phyloP scores from a whole-genome alignment of 2,797 vertebrate genomes.

The Ctenopoma kingsleyae region DNA sequence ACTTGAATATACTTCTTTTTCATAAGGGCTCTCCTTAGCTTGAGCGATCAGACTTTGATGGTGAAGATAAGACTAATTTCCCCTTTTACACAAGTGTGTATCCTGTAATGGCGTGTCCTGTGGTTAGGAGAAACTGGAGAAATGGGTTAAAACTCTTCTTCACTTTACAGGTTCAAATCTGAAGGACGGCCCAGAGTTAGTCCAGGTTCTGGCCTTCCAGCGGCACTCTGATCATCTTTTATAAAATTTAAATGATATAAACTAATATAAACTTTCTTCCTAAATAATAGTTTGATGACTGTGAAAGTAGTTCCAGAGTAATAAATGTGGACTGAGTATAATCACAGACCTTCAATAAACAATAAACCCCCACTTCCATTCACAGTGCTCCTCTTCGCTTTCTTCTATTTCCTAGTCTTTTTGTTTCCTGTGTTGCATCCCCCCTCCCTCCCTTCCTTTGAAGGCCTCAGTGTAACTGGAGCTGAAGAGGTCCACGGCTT shows the following conservation, averaged over 20 bases:
- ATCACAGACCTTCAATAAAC: conserved; percentile 3
- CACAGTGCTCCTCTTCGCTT: background rate
- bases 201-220: background rate
- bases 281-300: conserved; percentile 1
- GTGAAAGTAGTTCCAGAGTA: background rate
- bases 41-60: too few species aligned
- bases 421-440: conserved; percentile 15
- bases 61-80: too few species aligned
- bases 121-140: too few species aligned
- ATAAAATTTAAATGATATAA: background rate
- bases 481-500: conserved; percentile 39
- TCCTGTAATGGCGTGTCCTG: too few species aligned
- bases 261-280: too few species aligned
- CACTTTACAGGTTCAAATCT: background rate
- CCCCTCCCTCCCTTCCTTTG: conserved; percentile 16
- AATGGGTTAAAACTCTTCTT: background rate
- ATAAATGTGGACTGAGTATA: background rate
- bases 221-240: background rate
- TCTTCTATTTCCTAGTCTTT: conserved; percentile 8
- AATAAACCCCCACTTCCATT: background rate
- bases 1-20: too few species aligned
- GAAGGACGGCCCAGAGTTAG: too few species aligned
- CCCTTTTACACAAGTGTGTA: too few species aligned
- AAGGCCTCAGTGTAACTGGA: conserved; percentile 37
- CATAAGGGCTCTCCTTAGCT: too few species aligned